Percentiles rank a stretch among this genome's conserved stretches.
Evolutionary conservation across 2,113 vertebrate genomes (phyloP).

Genomic region (Clarias batrachus): DNA sequence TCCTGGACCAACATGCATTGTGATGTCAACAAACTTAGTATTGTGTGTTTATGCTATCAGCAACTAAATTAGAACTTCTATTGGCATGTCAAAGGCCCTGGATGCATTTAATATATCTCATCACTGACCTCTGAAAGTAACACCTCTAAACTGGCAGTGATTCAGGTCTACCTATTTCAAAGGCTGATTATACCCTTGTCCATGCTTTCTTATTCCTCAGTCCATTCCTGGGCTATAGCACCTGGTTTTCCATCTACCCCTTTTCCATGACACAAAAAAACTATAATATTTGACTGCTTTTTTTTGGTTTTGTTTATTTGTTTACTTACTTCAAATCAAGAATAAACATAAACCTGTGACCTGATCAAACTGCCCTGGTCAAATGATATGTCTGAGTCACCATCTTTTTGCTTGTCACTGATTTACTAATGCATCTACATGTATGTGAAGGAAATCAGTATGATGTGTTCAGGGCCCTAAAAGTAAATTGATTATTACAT

Average conservation of each 20-base stretch:
- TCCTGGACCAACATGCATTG: background rate
- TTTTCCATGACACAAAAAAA: background rate
- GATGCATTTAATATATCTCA: background rate
- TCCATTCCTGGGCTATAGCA: background rate
- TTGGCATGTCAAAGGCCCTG: background rate
- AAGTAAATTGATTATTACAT: background rate
- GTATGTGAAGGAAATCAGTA: background rate
- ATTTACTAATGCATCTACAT: background rate
- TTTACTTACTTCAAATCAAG: background rate
- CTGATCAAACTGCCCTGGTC: background rate
- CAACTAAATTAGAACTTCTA: background rate
- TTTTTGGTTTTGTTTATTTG: background rate
- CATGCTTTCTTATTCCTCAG: background rate
- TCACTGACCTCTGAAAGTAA: background rate
- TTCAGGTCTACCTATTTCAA: background rate
- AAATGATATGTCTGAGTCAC: background rate
- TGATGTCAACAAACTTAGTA: background rate
- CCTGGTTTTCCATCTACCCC: background rate
- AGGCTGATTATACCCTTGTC: background rate
- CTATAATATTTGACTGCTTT: background rate
- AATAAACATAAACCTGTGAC: constrained; percentile 14
- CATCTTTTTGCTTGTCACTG: background rate
- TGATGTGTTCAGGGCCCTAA: background rate
- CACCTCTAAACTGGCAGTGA: background rate
- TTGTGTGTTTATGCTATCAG: background rate